Base-by-base conservation (phyloP, 2,797 vertebrate genomes). In the Rhadinocentrus ornatus region DNA sequence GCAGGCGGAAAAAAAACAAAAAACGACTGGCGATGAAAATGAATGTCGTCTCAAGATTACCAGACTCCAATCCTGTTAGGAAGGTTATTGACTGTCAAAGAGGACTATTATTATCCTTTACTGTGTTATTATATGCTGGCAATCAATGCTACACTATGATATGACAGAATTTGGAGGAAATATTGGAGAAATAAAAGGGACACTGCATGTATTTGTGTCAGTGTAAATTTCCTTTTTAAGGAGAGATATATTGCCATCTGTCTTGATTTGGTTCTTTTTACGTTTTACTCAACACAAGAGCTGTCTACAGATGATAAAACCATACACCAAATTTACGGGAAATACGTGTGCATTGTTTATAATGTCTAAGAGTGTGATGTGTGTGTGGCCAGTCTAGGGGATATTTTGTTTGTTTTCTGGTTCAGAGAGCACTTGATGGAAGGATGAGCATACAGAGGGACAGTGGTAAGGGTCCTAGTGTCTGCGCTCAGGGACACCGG, bases 381-480 rank as follows among this genome's bases (percentile, higher is more conserved):
- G 59, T 59, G 66, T 77, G 59, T 46, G 54, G 63, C 24, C 70
- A 44, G 55, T 72, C 46, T 32, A 18, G 67, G 58, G 32, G 48
- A 58, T 57, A 32, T 60, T 50, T 18, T 70, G 78, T 85, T 77
- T 82, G 73, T 73, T 76, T 92, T 90, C 55, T 84, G 79, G 69
- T 71, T 79, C 81, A 86, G 71, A 72, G 68, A 75, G 68, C 82
- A 39, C 66, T 62, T 89, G 85, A 90, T 86, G 79, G 82, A 90
- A 86, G 81, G 73, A 75, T 70, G 71, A 61, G 41, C 61, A 70
- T 54, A 62, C 79, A 76, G 86, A 84, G 78, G 88, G 89, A 88
- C 89, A 90, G 82, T 63, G 2, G 63, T 67, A 69, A 81, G 81
- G 81, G 81, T 77, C 77, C 69, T 68, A 5, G 18, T 73, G 80